Percentiles rank a stretch among this genome's conserved stretches.
Evolutionary conservation across 2,888 invertebrate genomes (phyloP).

Genomic region (Lordiphosa andalusiaca): DNA sequence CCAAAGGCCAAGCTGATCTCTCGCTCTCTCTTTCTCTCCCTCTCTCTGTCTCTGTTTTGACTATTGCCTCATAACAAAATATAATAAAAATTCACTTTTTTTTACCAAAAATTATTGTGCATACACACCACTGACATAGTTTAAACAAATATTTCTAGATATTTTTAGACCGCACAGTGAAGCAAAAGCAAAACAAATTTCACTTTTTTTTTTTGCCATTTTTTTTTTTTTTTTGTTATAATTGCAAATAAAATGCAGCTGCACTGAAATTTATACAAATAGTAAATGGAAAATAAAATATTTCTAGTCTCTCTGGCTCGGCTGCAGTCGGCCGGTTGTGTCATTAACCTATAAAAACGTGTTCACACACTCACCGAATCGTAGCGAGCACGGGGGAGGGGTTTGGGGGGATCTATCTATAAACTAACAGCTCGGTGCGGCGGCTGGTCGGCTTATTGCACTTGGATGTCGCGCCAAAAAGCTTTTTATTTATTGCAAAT

Average conservation of each 20-base stretch:
- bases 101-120: conserved; percentile 53
- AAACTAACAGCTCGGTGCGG: conserved; percentile 18
- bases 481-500: conserved; percentile 41
- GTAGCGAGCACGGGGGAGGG: conserved; percentile 6
- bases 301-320: conserved; percentile 41
- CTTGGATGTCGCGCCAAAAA: conserved; percentile 15
- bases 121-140: conserved; percentile 71
- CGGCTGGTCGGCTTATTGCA: conserved; percentile 17
- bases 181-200: conserved; percentile 31
- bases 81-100: conserved; percentile 21
- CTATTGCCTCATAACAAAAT: conserved; percentile 29
- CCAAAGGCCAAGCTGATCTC: conserved; percentile 1
- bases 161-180: conserved; percentile 18
- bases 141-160: conserved; percentile 35
- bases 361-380: conserved; percentile 44
- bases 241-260: conserved; percentile 18
- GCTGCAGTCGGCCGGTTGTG: conserved; percentile 55
- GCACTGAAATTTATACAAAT: conserved; percentile 20
- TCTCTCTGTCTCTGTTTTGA: conserved; percentile 11
- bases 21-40: not conserved
- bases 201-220: conserved; percentile 47
- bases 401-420: not conserved
- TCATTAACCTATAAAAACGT: conserved; percentile 79
- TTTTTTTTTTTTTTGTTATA: conserved; percentile 11
- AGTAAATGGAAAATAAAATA: conserved; percentile 25